Evolutionary conservation across 2,797 vertebrate genomes (phyloP).

Genomic region (Saxicola maurus): DNA sequence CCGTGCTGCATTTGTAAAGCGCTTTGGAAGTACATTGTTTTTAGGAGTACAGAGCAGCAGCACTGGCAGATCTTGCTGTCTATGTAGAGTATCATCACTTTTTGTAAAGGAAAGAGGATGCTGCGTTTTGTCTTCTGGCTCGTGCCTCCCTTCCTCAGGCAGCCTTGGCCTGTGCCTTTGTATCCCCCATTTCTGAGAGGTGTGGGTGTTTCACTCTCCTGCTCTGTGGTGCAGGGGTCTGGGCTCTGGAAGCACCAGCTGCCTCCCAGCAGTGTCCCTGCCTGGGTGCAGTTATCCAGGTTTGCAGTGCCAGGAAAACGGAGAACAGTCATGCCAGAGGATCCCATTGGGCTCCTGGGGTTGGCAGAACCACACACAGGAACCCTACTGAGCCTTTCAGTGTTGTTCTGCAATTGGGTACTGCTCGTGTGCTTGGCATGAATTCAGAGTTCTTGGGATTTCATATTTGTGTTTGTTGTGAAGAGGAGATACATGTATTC

Average conservation of each 20-base stretch:
- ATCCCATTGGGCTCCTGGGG: not conserved
- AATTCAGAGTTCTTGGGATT: not conserved
- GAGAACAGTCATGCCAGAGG: not conserved
- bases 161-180: not conserved
- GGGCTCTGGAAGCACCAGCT: not conserved
- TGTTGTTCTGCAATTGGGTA: not conserved
- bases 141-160: not conserved
- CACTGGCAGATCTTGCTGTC: not conserved
- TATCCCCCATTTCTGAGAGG: not conserved
- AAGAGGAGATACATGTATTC: not conserved
- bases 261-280: not conserved
- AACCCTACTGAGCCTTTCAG: not conserved
- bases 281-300: not conserved
- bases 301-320: not conserved
- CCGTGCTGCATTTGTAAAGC: not conserved
- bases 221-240: not conserved
- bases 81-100: not conserved
- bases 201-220: not conserved
- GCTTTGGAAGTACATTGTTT: not conserved
- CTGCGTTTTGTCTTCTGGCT: not conserved
- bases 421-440: not conserved
- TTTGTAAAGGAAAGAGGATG: not conserved
- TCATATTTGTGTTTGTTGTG: not conserved
- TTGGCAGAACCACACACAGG: not conserved
- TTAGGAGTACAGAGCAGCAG: not conserved